Conservation (phyloP, 2,113 vertebrate genomes). For the Bubalus kerabau region DNA sequence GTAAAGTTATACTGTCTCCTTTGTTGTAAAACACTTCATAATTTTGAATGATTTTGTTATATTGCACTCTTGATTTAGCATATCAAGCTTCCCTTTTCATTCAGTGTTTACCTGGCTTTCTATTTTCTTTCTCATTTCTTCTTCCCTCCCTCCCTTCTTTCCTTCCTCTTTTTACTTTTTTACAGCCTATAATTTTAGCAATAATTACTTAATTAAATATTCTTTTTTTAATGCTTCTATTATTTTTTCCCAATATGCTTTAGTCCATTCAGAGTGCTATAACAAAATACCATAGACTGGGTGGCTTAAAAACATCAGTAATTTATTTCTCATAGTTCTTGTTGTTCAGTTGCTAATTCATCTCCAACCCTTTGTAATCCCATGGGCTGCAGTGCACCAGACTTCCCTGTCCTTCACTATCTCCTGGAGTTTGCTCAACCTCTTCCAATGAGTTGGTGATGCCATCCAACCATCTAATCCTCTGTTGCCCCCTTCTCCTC, state of each 20-base stretch:
- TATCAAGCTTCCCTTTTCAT: background rate
- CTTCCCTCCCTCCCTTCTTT: background rate
- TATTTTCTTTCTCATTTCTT: background rate
- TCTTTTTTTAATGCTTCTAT: background rate
- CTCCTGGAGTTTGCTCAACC: background rate
- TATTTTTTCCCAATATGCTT: background rate
- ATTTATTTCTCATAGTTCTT: background rate
- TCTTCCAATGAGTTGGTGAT: background rate
- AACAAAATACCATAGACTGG: background rate
- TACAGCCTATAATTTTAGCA: background rate
- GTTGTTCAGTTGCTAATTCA: background rate
- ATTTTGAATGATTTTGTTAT: background rate
- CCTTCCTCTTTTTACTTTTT: background rate
- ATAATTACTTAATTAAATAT: background rate
- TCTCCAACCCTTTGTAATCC: background rate
- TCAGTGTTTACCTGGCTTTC: background rate
- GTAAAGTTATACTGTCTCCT: background rate
- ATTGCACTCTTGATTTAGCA: background rate
- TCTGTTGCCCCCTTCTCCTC: accelerated
- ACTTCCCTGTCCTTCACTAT: background rate
- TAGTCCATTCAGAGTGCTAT: background rate
- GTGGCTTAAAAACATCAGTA: background rate
- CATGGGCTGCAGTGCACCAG: background rate
- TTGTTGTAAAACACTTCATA: background rate
- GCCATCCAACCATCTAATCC: background rate